These are phyloP conservation scores for Labia minor DNA, from an alignment of 2,888 invertebrate species.

Conservation along the genomic window DNA sequence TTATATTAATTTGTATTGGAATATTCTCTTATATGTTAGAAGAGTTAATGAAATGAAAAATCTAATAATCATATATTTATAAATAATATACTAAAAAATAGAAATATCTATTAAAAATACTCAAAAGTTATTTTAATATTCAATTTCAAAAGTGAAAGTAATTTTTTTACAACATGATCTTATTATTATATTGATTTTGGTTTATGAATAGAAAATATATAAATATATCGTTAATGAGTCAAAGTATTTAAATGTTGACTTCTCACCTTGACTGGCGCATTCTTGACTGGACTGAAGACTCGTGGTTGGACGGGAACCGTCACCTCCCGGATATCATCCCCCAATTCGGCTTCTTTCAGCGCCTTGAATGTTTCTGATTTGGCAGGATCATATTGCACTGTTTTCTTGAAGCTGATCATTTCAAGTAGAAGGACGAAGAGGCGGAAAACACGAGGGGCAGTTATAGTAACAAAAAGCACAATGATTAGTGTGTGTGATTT, in stretches of 20 bases:
- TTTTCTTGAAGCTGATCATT: slow-evolving; percentile 50
- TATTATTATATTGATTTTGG: neutral
- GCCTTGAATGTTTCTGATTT: slow-evolving; percentile 81
- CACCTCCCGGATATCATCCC: slow-evolving; percentile 53
- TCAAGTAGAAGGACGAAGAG: slow-evolving; percentile 29
- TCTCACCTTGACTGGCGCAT: slow-evolving; percentile 24
- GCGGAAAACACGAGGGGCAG: neutral
- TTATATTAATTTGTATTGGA: no score
- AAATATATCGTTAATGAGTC: neutral
- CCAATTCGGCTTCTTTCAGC: slow-evolving; percentile 64
- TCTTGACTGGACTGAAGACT: slow-evolving; percentile 58
- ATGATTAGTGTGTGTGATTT: neutral
- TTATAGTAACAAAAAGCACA: slow-evolving; percentile 15
- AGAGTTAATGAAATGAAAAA: no score
- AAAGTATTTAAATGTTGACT: no score
- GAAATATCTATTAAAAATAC: no score
- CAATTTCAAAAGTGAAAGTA: no score
- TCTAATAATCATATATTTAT: no score
- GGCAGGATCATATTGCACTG: slow-evolving; percentile 72
- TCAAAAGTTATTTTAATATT: no score
- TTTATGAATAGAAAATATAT: neutral
- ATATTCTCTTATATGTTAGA: no score
- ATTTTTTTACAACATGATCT: neutral
- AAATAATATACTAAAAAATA: no score
- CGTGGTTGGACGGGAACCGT: slow-evolving; percentile 54